These are phyloP conservation scores for Melitaea athalia DNA, from an alignment of 2,888 invertebrate species.

Conservation along the genomic window DNA sequence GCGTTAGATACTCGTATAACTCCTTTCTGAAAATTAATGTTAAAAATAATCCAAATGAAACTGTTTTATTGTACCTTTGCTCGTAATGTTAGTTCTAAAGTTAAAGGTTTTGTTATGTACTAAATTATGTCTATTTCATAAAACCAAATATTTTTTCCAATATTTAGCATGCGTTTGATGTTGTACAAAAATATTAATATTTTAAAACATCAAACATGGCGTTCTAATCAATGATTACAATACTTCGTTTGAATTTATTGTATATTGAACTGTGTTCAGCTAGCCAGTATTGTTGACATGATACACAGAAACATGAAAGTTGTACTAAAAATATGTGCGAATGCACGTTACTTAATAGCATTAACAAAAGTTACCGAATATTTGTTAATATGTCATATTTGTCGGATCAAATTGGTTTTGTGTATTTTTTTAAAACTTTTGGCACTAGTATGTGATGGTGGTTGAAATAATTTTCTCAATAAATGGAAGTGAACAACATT, in stretches of 20 bases:
- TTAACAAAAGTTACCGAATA: neutral
- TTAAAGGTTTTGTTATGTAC: neutral
- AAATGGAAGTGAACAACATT: slow-evolving; percentile 36
- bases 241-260: neutral
- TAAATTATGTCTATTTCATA: too few relatives aligned
- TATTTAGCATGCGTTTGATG: neutral
- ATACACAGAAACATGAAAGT: neutral
- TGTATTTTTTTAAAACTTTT: neutral
- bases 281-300: neutral
- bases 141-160: neutral
- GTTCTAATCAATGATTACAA: neutral
- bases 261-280: neutral
- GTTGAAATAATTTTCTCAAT: slow-evolving; percentile 9
- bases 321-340: neutral
- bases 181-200: neutral
- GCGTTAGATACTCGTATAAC: neutral
- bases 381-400: neutral
- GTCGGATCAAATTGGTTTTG: neutral
- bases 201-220: neutral
- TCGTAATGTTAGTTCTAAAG: neutral
- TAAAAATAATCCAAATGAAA: neutral
- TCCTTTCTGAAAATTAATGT: neutral
- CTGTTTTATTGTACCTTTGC: neutral
- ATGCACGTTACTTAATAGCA: neutral
- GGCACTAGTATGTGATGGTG: neutral